Evolutionary conservation across 1,140 invertebrate genomes (phyloP).

Genomic region (Micrasema longulum): DNA sequence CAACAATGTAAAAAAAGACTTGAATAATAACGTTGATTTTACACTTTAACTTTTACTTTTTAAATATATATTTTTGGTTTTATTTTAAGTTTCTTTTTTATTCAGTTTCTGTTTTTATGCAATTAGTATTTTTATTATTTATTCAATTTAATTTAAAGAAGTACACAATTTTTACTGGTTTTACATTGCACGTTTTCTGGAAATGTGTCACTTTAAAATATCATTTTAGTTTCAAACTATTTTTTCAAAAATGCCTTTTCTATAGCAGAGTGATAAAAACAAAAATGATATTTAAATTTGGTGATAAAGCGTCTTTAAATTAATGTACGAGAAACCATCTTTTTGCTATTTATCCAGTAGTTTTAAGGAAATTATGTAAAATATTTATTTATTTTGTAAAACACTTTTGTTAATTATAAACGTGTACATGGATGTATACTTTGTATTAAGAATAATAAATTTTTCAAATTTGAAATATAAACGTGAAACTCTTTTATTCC

Average conservation of each 20-base stretch:
- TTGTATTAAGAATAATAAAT: constrained; percentile 38
- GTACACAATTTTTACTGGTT: too few relatives aligned
- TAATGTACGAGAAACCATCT: constrained; percentile 35
- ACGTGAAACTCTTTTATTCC: background rate
- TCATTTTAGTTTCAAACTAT: constrained; percentile 18
- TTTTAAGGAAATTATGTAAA: constrained; percentile 43
- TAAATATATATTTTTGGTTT: constrained; percentile 23
- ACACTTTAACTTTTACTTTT: constrained; percentile 1
- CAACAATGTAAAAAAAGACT: background rate
- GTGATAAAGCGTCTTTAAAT: constrained; percentile 47
- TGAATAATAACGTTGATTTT: background rate
- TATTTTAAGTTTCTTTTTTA: constrained; percentile 35
- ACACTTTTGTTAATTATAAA: constrained; percentile 46
- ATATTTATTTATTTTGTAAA: constrained; percentile 55
- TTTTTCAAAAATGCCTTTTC: too few relatives aligned
- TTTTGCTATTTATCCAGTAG: constrained; percentile 38
- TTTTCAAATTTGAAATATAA: constrained; percentile 15
- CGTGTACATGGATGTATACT: constrained; percentile 1
- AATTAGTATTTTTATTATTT: constrained; percentile 43
- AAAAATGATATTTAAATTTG: constrained; percentile 11
- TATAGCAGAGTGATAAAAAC: background rate
- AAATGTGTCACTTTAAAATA: constrained; percentile 15
- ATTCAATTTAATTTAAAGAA: constrained; percentile 25
- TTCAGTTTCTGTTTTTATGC: constrained; percentile 19
- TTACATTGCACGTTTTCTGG: background rate